Evolutionary conservation across 2,888 invertebrate genomes (phyloP).

Genomic region (Apotomis capreana): DNA sequence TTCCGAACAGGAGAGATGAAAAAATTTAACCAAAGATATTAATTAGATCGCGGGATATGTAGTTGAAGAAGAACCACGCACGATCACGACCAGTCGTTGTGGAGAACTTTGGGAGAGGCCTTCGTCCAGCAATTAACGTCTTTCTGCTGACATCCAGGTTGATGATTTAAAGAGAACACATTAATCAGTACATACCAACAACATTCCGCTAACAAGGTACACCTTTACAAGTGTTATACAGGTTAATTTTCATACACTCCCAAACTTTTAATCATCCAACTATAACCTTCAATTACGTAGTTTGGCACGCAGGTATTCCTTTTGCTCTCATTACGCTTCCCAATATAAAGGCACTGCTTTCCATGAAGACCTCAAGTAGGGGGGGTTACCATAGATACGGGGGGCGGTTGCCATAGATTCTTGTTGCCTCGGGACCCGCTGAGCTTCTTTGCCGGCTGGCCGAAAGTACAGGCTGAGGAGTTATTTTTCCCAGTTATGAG

Average conservation of each 20-base stretch:
- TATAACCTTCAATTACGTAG: slow-evolving; percentile 26
- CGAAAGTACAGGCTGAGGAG: slow-evolving; percentile 42
- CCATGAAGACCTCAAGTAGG: slow-evolving; percentile 68
- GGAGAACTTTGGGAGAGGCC: no score
- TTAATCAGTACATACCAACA: no score
- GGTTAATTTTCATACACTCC: not conserved
- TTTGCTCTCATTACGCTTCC: slow-evolving; percentile 59
- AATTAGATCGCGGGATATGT: no score
- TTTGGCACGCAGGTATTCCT: slow-evolving; percentile 55
- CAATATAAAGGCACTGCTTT: slow-evolving; percentile 59
- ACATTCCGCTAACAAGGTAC: no score
- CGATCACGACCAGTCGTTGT: no score
- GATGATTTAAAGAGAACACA: no score
- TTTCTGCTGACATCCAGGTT: no score
- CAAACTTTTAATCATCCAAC: slow-evolving; percentile 28
- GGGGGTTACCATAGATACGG: slow-evolving; percentile 69
- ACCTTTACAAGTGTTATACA: no score
- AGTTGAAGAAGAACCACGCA: no score
- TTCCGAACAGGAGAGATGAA: no score
- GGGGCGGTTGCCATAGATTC: slow-evolving; percentile 71
- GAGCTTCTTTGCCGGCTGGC: slow-evolving; percentile 49
- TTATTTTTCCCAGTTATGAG: not conserved
- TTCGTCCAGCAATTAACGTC: no score
- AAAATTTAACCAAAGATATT: no score
- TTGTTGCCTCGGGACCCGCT: slow-evolving; percentile 68